These are phyloP conservation scores for Cremastobaeus sp. DNA, from an alignment of 2,888 invertebrate species.

Conservation along the genomic window DNA sequence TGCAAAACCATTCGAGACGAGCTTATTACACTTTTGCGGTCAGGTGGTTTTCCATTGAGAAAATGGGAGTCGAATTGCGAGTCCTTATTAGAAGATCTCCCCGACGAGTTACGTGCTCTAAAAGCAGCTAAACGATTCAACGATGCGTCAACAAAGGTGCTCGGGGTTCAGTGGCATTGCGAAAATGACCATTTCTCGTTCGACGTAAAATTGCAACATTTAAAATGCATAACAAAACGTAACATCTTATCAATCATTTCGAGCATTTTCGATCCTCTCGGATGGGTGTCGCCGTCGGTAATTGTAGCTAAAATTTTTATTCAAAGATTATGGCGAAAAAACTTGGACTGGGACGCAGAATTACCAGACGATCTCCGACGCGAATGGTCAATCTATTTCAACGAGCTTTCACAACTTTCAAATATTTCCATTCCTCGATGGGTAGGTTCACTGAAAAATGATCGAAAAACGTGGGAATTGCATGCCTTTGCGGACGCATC, in stretches of 20 bases:
- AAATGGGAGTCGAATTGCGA: constrained; percentile 1
- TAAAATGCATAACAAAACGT: background rate
- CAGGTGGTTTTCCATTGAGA: background rate
- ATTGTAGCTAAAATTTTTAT: no score
- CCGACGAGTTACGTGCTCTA: no score
- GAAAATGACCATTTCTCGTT: no score
- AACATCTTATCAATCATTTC: background rate
- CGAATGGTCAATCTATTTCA: background rate
- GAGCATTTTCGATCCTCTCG: background rate
- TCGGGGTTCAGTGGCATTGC: no score
- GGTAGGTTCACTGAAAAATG: background rate
- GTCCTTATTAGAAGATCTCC: background rate
- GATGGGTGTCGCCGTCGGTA: no score
- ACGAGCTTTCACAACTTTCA: background rate
- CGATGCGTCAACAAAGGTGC: no score
- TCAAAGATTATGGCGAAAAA: background rate
- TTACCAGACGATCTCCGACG: background rate
- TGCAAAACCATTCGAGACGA: background rate
- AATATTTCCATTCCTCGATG: background rate
- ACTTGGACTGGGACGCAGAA: background rate
- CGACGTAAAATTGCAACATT: background rate
- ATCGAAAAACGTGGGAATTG: no score
- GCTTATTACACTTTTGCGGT: background rate
- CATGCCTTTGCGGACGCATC: background rate
- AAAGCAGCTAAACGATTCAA: no score